A percentile compares a stretch with the other conserved stretches of the same genome.
These are phyloP conservation scores for Hemaris fuciformis DNA, from an alignment of 2,888 invertebrate species.

Conservation along the genomic window DNA sequence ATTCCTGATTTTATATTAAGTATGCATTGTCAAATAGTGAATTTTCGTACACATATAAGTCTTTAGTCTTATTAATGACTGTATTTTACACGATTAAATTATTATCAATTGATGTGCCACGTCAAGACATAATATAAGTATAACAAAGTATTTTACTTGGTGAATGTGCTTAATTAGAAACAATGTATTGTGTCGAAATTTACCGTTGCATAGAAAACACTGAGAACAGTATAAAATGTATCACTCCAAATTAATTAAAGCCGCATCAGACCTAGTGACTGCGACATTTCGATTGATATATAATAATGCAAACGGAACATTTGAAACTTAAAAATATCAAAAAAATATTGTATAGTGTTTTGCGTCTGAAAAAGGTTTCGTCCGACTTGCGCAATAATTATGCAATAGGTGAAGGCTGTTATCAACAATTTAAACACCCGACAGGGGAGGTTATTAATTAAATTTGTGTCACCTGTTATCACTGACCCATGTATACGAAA, in stretches of 20 bases:
- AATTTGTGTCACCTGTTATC: background rate
- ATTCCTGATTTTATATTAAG: too few species aligned
- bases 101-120: background rate
- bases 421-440: background rate
- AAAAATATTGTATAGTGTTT: background rate
- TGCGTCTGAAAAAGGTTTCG: background rate
- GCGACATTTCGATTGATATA: background rate
- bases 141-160: slow-evolving; percentile 9
- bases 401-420: background rate
- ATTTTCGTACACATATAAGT: too few species aligned
- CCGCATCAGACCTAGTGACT: background rate
- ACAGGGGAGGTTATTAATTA: background rate
- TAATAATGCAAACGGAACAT: background rate
- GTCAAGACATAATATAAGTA: background rate
- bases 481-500: background rate
- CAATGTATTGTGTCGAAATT: slow-evolving; percentile 23
- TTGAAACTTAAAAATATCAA: background rate
- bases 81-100: too few species aligned
- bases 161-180: slow-evolving; percentile 27
- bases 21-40: too few species aligned
- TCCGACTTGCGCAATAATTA: too few species aligned
- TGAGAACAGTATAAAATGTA: background rate
- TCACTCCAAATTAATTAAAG: slow-evolving; percentile 1
- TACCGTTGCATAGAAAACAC: slow-evolving; percentile 23
- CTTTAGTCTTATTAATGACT: background rate